Evolutionary conservation across 2,888 invertebrate species (phyloP), one percentile per base, ranked within the genome.

Genomic region (Cinara cedri): DNA sequence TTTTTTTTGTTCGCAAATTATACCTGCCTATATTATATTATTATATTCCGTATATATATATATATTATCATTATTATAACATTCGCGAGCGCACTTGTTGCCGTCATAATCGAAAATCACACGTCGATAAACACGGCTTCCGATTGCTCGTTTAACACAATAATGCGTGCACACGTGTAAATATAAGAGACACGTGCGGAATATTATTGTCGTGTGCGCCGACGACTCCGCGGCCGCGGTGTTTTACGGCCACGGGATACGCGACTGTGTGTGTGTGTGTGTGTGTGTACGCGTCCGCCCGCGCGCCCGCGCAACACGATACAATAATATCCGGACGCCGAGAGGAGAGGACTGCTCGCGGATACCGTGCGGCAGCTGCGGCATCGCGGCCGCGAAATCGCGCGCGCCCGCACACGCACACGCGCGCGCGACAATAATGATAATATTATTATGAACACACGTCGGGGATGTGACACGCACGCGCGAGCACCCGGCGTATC

Each of bases 31-130:
- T 34, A 34, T 34, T 34, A 34, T n/a, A 34, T 34, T 34, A 34
- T 34, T 34, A 34, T 34, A 34, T 34, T 34, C 65, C 11, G 44
- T 44, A 21, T 55, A 49, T 3, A 16, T n/a, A n/a, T n/a, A n/a
- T n/a, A n/a, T n/a, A n/a, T 42, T 54, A 55, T 24, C 55, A 71
- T 24, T 10, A 42, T 21, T 16, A 55, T 44, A 34, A 54, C 46
- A n/a, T n/a, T n/a, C n/a, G n/a, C n/a, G n/a, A n/a, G n/a, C 57
- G 16, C 72, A 60, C 60, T 60, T 72, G 72, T 72, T 72, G 34
- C 34, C 3, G 72, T 60, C 44, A 60, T 26, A 72, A 72, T 72
- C 72, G 46, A 72, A 72, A 72, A 72, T 72, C 57, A 72, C 72
- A 72, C 72, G 46, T 72, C 72, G 55, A 72, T 60, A 72, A 57